Conservation (phyloP, 2,113 vertebrate species). For the Mastomys natalensis region DNA sequence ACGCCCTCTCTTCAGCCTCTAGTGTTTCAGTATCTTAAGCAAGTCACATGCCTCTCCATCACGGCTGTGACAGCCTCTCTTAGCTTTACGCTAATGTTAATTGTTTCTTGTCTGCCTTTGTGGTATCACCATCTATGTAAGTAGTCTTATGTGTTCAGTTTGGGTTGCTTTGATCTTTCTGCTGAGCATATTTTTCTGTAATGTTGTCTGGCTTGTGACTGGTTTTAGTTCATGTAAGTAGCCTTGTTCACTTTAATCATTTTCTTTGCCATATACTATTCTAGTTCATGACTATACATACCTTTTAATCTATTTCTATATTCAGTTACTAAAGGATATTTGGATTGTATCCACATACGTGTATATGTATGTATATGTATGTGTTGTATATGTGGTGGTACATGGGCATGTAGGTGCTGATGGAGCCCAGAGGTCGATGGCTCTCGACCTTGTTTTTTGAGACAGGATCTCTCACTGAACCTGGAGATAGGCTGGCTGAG, state of each 20-base stretch:
- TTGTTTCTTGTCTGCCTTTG: not conserved
- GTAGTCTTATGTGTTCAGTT: not conserved
- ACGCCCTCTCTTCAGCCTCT: not conserved
- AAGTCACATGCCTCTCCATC: not conserved
- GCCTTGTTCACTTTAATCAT: not conserved
- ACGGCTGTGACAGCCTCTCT: not conserved
- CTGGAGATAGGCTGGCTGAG: not conserved
- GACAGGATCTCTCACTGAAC: not conserved
- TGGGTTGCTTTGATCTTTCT: not conserved
- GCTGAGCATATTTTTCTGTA: not conserved
- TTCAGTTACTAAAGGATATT: not conserved
- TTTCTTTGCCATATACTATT: not conserved
- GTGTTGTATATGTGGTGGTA: not conserved
- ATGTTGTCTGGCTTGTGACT: not conserved
- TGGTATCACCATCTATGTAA: too few relatives aligned
- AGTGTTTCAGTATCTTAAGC: not conserved
- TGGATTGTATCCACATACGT: not conserved
- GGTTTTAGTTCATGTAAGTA: not conserved
- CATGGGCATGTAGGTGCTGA: too few relatives aligned
- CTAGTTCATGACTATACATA: not conserved
- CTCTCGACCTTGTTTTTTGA: not conserved
- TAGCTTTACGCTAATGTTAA: not conserved
- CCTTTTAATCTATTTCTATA: not conserved
- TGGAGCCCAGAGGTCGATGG: not conserved
- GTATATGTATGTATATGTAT: not conserved